A percentile compares a stretch with the other conserved stretches of the same genome.
Evolutionary conservation across 2,888 invertebrate species (phyloP).

Genomic region (Dione juno): DNA sequence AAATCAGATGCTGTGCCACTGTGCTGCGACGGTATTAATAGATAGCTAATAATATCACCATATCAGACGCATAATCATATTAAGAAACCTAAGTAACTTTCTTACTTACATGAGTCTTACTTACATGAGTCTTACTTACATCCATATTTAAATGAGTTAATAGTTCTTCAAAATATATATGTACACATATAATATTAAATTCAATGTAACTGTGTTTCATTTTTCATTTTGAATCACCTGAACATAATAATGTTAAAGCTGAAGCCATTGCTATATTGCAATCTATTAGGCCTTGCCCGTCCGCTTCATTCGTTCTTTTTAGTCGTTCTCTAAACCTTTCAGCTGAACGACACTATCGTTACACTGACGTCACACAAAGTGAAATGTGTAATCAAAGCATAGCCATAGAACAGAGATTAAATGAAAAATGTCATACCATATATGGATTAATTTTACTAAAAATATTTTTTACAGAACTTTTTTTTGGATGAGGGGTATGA

Average conservation of each 20-base stretch:
- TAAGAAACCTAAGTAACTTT: too few species aligned
- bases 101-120: too few species aligned
- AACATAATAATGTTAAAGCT: too few species aligned
- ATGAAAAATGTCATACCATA: conserved; percentile 10
- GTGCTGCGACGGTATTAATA: too few species aligned
- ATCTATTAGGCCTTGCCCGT: conserved; percentile 14
- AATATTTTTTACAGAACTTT: too few species aligned
- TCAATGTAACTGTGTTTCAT: background rate
- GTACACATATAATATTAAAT: background rate
- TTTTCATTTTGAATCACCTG: background rate
- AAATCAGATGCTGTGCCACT: too few species aligned
- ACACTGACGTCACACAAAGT: conserved; percentile 39
- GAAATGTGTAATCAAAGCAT: conserved; percentile 41
- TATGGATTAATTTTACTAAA: background rate
- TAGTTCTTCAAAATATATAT: too few species aligned
- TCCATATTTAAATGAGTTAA: too few species aligned
- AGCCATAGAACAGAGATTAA: conserved; percentile 24
- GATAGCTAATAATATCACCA: too few species aligned
- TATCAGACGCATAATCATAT: too few species aligned
- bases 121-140: too few species aligned
- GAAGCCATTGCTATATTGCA: conserved; percentile 1
- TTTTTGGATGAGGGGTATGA: too few species aligned
- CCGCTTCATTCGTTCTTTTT: conserved; percentile 27
- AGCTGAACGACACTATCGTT: conserved; percentile 33
- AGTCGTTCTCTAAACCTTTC: conserved; percentile 28